Percentiles rank a stretch among this genome's conserved stretches.
Conservation (phyloP, 1,140 invertebrate species). For the Stratiolaelaps scimitus region DNA sequence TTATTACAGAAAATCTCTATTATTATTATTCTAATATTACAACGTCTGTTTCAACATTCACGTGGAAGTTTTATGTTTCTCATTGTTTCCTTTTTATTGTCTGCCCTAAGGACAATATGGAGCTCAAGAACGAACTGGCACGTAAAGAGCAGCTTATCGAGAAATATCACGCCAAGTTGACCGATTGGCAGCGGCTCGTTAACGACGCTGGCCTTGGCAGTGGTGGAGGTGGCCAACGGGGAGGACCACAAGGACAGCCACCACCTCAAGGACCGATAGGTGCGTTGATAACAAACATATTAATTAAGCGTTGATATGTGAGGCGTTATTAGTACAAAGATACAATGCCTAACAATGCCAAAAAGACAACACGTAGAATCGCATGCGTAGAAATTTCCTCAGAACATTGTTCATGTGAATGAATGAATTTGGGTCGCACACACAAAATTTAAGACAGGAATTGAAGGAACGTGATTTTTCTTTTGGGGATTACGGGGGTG, state of each 20-base stretch:
- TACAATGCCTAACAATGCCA: no score
- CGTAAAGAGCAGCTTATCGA: slow-evolving; percentile 75
- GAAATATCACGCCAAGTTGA: slow-evolving; percentile 75
- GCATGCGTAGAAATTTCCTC: no score
- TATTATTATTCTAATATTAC: slow-evolving; percentile 4
- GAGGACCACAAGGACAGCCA: slow-evolving; percentile 40
- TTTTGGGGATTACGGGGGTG: no score
- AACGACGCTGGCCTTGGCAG: slow-evolving; percentile 49
- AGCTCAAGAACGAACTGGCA: slow-evolving; percentile 63
- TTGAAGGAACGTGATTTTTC: no score
- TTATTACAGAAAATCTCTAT: slow-evolving; percentile 9
- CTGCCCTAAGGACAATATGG: slow-evolving; percentile 71
- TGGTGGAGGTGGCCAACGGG: slow-evolving; percentile 42
- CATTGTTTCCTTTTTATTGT: slow-evolving; percentile 31
- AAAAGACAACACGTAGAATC: no score
- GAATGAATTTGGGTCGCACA: no score
- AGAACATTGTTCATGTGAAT: no score
- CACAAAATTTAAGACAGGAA: no score
- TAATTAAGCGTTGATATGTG: no score
- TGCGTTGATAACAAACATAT: slow-evolving; percentile 31
- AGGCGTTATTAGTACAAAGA: slow-evolving; percentile 32
- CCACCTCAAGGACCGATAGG: slow-evolving; percentile 30
- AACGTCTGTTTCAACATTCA: neutral
- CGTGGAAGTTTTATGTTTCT: neutral
- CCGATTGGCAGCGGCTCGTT: slow-evolving; percentile 71